phyloP scores from a whole-genome alignment of 2,888 invertebrate species.

The Plemyria rubiginata region DNA sequence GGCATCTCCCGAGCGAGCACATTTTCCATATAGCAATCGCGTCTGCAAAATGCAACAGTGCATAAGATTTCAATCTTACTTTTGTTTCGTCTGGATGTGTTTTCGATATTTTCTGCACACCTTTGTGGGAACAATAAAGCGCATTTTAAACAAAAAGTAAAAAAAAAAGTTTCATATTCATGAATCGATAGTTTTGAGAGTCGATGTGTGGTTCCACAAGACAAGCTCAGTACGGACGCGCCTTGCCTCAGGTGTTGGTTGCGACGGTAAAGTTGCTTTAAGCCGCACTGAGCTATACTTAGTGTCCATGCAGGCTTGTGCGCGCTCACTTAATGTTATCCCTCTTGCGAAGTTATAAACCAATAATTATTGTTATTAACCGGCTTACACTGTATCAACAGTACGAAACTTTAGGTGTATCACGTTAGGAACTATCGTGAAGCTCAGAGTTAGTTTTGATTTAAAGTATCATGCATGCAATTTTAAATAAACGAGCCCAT shows the following conservation, averaged over 20 bases:
- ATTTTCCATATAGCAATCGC: slow-evolving; percentile 72
- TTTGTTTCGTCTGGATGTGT: slow-evolving; percentile 53
- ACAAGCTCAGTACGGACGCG: slow-evolving; percentile 52
- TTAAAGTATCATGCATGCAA: slow-evolving; percentile 20
- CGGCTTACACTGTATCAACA: slow-evolving; percentile 30
- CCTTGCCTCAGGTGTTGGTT: slow-evolving; percentile 72
- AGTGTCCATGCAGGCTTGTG: slow-evolving; percentile 62
- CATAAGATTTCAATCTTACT: slow-evolving; percentile 80
- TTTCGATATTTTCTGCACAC: slow-evolving; percentile 45
- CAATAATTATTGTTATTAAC: slow-evolving; percentile 54
- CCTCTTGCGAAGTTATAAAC: slow-evolving; percentile 55
- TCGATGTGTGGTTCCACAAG: slow-evolving; percentile 18
- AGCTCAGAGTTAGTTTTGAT: slow-evolving; percentile 13
- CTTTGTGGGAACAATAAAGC: slow-evolving; percentile 10
- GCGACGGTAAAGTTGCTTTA: slow-evolving; percentile 74
- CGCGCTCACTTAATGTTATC: slow-evolving; percentile 68
- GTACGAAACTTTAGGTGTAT: slow-evolving; percentile 20
- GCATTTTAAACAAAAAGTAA: no score
- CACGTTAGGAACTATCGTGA: slow-evolving; percentile 2
- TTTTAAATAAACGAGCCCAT: slow-evolving; percentile 62
- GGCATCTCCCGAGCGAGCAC: slow-evolving; percentile 75
- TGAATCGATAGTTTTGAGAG: slow-evolving; percentile 1
- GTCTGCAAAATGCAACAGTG: slow-evolving; percentile 81
- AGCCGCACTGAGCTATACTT: slow-evolving; percentile 72
- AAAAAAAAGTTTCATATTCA: slow-evolving; percentile 6